Evolutionary conservation across 2,113 vertebrate species (phyloP).

Genomic region (Phrynosoma platyrhinos): DNA sequence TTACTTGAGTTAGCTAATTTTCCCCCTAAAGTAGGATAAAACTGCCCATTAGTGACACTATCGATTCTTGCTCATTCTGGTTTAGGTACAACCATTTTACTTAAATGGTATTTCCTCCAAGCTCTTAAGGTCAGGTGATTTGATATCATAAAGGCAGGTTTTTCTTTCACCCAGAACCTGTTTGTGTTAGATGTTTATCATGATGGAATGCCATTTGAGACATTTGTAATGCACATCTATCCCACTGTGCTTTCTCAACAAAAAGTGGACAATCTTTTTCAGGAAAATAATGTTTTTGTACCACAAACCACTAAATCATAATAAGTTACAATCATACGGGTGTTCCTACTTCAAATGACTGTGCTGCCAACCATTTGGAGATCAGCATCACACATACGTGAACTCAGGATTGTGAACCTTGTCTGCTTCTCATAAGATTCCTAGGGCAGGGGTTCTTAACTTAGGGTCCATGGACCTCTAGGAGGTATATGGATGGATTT

Average conservation of each 20-base stretch:
- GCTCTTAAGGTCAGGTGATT: background rate
- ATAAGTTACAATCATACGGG: background rate
- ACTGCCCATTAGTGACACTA: constrained; percentile 30
- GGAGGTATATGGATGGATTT: no score
- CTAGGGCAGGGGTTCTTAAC: no score
- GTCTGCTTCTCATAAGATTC: no score
- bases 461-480: no score
- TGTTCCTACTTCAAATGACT: background rate
- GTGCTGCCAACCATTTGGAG: background rate
- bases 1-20: constrained; percentile 36
- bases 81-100: constrained; percentile 4
- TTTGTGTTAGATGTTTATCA: background rate
- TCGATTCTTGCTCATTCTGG: constrained; percentile 11
- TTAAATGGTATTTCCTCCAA: constrained; percentile 38
- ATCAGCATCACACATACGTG: background rate
- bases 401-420: background rate
- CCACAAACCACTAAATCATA: background rate
- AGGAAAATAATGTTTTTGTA: background rate
- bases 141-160: constrained; percentile 24
- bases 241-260: background rate
- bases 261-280: background rate
- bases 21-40: constrained; percentile 28
- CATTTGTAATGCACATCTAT: background rate
- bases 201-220: constrained; percentile 2
- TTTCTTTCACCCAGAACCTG: background rate